Percentiles rank a stretch among this genome's conserved stretches.
phyloP scores from a whole-genome alignment of 2,113 vertebrate species.

The Ictidomys tridecemlineatus region DNA sequence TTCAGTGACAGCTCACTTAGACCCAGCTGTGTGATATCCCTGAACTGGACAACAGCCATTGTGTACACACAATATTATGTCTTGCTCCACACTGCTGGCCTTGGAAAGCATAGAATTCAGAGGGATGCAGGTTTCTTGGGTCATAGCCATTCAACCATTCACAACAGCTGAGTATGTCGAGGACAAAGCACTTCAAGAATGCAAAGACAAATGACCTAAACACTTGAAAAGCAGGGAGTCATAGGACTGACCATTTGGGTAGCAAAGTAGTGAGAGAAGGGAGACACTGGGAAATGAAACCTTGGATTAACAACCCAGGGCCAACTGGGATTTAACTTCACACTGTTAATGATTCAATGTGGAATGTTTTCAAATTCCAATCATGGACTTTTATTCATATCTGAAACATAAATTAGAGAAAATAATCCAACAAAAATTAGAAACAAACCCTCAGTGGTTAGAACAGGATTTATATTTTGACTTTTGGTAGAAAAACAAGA shows the following conservation, averaged over 20 bases:
- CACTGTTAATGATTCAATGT: not conserved
- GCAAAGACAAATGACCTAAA: not conserved
- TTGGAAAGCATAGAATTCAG: not conserved
- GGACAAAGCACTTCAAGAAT: not conserved
- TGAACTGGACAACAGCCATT: not conserved
- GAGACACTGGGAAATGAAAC: not conserved
- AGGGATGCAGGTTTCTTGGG: not conserved
- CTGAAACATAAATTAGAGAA: conserved; percentile 5
- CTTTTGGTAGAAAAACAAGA: conserved; percentile 23
- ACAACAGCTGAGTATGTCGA: not conserved
- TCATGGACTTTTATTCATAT: not conserved
- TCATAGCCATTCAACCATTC: not conserved
- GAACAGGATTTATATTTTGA: not conserved
- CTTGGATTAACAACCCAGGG: not conserved
- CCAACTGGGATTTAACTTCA: not conserved
- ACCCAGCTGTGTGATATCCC: not conserved
- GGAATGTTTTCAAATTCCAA: conserved; percentile 30
- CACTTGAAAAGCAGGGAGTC: not conserved
- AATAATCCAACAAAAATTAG: conserved; percentile 27
- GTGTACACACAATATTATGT: not conserved
- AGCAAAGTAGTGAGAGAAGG: not conserved
- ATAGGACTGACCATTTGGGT: not conserved
- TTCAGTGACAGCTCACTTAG: not conserved
- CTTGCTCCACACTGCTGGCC: not conserved
- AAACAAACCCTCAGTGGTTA: conserved; percentile 16